phyloP scores from a whole-genome alignment of 1,140 invertebrate species.

The Thaumetopoea pityocampa region DNA sequence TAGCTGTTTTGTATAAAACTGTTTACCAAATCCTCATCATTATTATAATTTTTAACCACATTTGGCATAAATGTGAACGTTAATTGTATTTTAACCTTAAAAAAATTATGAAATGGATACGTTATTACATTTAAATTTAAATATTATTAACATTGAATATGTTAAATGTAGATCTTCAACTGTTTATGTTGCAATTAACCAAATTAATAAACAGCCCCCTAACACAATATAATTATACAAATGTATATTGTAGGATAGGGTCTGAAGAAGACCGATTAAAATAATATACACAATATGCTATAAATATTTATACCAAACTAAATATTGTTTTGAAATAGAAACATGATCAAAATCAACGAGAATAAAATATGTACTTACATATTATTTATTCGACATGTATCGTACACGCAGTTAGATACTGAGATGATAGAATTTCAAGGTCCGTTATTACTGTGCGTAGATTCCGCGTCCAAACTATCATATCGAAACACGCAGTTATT shows the following conservation, averaged over 20 bases:
- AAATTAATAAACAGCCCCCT: too few species aligned
- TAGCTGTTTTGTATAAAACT: conserved; percentile 35
- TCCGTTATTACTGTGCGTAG: conserved; percentile 17
- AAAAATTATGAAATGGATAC: conserved; percentile 8
- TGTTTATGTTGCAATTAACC: conserved; percentile 9
- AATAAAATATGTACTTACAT: neutral
- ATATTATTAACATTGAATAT: conserved; percentile 16
- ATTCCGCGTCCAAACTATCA: conserved; percentile 38
- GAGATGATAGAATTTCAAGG: conserved; percentile 20
- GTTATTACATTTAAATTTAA: conserved; percentile 16
- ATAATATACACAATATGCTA: too few species aligned
- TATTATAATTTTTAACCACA: neutral
- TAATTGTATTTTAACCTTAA: conserved; percentile 14
- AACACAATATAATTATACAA: too few species aligned
- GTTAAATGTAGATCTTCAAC: conserved; percentile 12
- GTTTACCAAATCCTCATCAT: conserved; percentile 12
- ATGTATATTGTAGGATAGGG: too few species aligned
- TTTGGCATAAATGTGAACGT: neutral
- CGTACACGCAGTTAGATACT: neutral
- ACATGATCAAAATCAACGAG: neutral
- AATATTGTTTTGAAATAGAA: too few species aligned
- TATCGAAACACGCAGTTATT: conserved; percentile 37
- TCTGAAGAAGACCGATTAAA: too few species aligned
- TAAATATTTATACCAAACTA: too few species aligned
- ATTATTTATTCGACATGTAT: neutral